phyloP scores from a whole-genome alignment of 2,797 vertebrate genomes.

The Chelmon rostratus region DNA sequence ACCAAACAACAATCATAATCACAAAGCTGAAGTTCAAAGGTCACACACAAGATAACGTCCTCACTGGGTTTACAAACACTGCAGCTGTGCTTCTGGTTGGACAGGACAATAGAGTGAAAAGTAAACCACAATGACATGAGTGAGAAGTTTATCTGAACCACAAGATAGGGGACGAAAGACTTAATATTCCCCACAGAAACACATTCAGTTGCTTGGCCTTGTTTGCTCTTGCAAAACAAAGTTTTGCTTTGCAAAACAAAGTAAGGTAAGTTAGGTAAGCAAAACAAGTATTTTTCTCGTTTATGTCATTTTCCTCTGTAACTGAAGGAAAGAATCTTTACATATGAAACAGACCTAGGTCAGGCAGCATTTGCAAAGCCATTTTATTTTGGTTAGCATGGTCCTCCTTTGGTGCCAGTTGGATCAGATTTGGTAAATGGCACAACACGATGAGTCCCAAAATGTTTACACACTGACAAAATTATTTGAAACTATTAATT shows the following conservation, averaged over 20 bases:
- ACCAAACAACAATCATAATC: constrained; percentile 79
- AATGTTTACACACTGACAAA: constrained; percentile 29
- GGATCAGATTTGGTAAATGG: constrained; percentile 51
- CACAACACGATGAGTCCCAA: constrained; percentile 27
- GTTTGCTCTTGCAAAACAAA: constrained; percentile 34
- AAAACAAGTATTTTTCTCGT: constrained; percentile 8
- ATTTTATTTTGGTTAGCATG: constrained; percentile 41
- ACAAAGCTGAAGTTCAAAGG: constrained; percentile 73
- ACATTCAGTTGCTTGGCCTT: constrained; percentile 48
- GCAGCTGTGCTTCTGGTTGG: constrained; percentile 72
- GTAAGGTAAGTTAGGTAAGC: neutral
- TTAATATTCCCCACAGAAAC: constrained; percentile 41
- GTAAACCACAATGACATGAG: constrained; percentile 67
- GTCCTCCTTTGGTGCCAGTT: constrained; percentile 53
- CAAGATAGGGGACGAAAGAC: constrained; percentile 53
- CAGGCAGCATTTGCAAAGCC: constrained; percentile 24
- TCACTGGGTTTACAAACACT: constrained; percentile 70
- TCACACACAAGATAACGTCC: constrained; percentile 62
- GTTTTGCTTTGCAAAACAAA: constrained; percentile 27
- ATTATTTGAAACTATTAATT: constrained; percentile 14
- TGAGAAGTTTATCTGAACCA: constrained; percentile 57
- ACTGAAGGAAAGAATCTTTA: neutral
- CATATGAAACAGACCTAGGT: constrained; percentile 27
- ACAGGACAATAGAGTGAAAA: constrained; percentile 64
- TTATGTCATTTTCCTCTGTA: constrained; percentile 18